phyloP scores from a whole-genome alignment of 1,140 invertebrate genomes.

The Brachionus rotundiformis region DNA sequence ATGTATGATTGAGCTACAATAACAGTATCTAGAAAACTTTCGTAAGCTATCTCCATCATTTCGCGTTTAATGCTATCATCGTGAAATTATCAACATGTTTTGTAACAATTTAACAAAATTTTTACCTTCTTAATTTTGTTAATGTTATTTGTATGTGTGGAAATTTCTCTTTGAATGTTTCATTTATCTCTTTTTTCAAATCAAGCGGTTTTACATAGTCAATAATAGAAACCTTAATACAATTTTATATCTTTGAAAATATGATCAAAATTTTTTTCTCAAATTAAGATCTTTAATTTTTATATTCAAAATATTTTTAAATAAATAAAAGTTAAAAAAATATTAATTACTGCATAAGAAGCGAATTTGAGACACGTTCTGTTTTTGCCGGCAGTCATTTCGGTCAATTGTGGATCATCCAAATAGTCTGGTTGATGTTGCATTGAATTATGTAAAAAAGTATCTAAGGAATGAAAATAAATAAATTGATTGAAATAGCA shows the following conservation, averaged over 20 bases:
- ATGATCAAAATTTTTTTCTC: slow-evolving; percentile 48
- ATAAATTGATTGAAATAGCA: too few species aligned
- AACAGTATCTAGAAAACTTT: slow-evolving; percentile 78
- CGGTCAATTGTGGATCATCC: slow-evolving; percentile 76
- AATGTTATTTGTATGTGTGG: slow-evolving; percentile 89
- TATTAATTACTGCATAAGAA: slow-evolving; percentile 76
- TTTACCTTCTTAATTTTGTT: slow-evolving; percentile 92
- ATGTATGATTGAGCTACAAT: slow-evolving; percentile 94
- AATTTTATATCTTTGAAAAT: neutral
- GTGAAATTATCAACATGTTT: too few species aligned
- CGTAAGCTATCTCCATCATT: slow-evolving; percentile 87
- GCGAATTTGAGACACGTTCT: slow-evolving; percentile 88
- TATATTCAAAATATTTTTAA: too few species aligned
- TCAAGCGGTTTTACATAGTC: slow-evolving; percentile 94
- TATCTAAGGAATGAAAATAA: neutral
- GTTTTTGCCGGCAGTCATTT: slow-evolving; percentile 90
- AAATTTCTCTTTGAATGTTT: slow-evolving; percentile 92
- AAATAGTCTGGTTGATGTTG: slow-evolving; percentile 81
- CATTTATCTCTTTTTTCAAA: slow-evolving; percentile 93
- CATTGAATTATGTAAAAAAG: neutral
- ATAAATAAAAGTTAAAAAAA: slow-evolving; percentile 43
- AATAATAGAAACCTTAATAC: slow-evolving; percentile 74
- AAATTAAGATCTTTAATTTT: too few species aligned
- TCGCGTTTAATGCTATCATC: slow-evolving; percentile 90
- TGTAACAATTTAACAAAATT: too few species aligned